Percentiles rank a stretch among this genome's conserved stretches.
Evolutionary conservation across 2,113 vertebrate species (phyloP).

Genomic region (Lepus americanus): DNA sequence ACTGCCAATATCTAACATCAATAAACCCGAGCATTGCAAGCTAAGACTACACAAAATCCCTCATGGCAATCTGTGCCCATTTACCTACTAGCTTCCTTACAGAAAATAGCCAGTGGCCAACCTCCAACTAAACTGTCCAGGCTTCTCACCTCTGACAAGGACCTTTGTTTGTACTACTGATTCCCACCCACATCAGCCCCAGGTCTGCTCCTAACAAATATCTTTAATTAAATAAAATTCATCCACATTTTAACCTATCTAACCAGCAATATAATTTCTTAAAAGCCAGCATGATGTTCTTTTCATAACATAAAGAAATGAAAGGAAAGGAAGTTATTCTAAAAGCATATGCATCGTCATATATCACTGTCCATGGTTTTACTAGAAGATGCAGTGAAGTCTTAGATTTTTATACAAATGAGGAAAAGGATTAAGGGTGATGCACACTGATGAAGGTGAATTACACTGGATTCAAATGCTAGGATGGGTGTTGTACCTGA

Average conservation of each 20-base stretch:
- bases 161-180: neutral
- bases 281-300: neutral
- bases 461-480: neutral
- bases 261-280: neutral
- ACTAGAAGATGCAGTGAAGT: neutral
- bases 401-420: neutral
- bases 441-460: neutral
- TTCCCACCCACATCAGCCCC: neutral
- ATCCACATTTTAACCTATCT: neutral
- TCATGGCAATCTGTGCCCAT: neutral
- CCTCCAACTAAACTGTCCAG: neutral
- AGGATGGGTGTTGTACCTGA: neutral
- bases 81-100: neutral
- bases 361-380: neutral
- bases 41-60: neutral
- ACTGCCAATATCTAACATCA: neutral
- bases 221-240: neutral
- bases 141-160: neutral
- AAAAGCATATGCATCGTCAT: neutral
- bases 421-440: neutral
- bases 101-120: neutral
- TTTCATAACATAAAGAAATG: neutral
- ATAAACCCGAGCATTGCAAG: neutral
- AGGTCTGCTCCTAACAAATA: constrained; percentile 17
- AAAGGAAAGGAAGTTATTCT: neutral